phyloP scores from a whole-genome alignment of 2,888 invertebrate genomes.

The Protonemura montana region DNA sequence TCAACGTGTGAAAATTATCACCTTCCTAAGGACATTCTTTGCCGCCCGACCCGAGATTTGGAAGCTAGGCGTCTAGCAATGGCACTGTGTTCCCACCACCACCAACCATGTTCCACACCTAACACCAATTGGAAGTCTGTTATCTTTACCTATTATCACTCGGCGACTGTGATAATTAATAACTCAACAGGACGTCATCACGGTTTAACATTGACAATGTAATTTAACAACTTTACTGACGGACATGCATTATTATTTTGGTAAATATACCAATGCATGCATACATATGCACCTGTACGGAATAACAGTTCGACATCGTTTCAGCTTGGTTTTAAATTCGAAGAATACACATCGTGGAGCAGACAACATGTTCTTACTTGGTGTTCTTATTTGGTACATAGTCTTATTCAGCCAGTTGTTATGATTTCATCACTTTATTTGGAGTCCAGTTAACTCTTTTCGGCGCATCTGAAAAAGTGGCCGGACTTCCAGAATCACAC shows the following conservation, averaged over 20 bases:
- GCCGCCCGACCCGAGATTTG: not conserved
- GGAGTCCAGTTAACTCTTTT: too few relatives aligned
- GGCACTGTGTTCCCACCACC: not conserved
- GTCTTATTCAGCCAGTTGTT: too few relatives aligned
- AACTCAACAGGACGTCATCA: not conserved
- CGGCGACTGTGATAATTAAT: not conserved
- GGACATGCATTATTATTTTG: not conserved
- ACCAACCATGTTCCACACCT: not conserved
- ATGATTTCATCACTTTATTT: too few relatives aligned
- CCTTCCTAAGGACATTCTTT: not conserved
- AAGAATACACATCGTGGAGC: too few relatives aligned
- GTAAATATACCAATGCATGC: not conserved
- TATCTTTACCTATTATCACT: not conserved
- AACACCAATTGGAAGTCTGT: not conserved
- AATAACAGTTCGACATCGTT: too few relatives aligned
- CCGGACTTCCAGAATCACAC: too few relatives aligned
- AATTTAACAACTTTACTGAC: not conserved
- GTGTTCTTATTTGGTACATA: too few relatives aligned
- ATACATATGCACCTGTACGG: not conserved
- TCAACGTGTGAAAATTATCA: constrained; percentile 12
- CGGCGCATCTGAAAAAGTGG: too few relatives aligned
- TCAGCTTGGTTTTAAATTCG: too few relatives aligned
- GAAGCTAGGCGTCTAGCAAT: not conserved
- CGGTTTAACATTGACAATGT: not conserved
- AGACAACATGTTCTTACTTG: too few relatives aligned